Percentiles rank a stretch among this genome's conserved stretches.
Evolutionary conservation across 2,113 vertebrate species (phyloP).

Genomic region (Pachycephala philippinensis): DNA sequence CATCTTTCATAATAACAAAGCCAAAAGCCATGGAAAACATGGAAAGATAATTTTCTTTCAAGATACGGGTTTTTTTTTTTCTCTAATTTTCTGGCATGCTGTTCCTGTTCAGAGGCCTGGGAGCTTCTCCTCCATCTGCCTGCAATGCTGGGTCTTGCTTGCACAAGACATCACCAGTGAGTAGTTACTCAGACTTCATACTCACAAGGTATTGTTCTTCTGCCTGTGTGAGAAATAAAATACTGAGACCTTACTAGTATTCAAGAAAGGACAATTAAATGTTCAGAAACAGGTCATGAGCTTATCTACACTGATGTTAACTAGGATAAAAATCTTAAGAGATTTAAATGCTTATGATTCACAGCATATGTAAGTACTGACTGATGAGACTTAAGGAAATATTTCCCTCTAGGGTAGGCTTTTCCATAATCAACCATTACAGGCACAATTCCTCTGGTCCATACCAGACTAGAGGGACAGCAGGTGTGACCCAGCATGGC

Average conservation of each 20-base stretch:
- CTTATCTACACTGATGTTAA: constrained; percentile 45
- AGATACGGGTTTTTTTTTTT: neutral
- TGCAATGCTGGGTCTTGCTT: neutral
- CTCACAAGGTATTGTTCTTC: neutral
- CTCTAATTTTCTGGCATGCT: neutral
- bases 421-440: neutral
- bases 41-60: neutral
- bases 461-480: neutral
- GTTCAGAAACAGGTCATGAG: constrained; percentile 23
- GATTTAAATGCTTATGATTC: constrained; percentile 54
- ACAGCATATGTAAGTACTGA: neutral
- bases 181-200: neutral
- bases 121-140: neutral
- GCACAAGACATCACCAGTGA: neutral
- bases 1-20: neutral
- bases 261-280: neutral
- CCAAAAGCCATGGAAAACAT: neutral
- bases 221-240: neutral
- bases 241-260: neutral
- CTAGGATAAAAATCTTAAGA: constrained; percentile 54
- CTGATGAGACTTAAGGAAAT: constrained; percentile 37
- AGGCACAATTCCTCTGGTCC: neutral
- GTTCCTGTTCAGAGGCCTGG: neutral
- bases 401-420: constrained; percentile 26
- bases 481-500: neutral